These are phyloP conservation scores for Percopsis omiscomaycus DNA, from an alignment of 2,797 vertebrate genomes.

Conservation along the genomic window DNA sequence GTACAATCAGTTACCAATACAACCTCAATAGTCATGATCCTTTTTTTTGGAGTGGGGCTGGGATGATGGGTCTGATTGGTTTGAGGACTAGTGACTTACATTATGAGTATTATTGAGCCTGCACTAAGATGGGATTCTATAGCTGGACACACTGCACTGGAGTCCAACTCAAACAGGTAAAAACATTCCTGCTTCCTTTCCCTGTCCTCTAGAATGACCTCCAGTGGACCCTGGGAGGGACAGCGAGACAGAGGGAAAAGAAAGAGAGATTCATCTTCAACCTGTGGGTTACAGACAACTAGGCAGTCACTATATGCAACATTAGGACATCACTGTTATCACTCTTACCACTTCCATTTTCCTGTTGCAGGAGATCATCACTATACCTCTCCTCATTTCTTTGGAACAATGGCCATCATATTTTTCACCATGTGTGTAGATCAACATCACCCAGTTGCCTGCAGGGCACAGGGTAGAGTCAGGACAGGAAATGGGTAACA, in stretches of 20 bases:
- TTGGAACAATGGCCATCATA: conserved; percentile 80
- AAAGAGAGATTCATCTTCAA: background rate
- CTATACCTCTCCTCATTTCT: conserved; percentile 81
- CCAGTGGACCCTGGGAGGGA: conserved; percentile 76
- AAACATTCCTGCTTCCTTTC: conserved; percentile 81
- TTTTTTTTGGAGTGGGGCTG: background rate
- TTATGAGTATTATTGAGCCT: conserved; percentile 90
- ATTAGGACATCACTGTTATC: background rate
- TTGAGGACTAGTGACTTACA: conserved; percentile 77
- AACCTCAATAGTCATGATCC: too few species aligned
- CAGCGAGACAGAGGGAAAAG: background rate
- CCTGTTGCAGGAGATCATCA: conserved; percentile 91
- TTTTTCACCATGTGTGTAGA: conserved; percentile 81
- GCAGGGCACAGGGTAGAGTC: conserved; percentile 6
- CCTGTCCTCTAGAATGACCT: conserved; percentile 80
- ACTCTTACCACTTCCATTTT: conserved; percentile 47
- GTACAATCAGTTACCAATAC: too few species aligned
- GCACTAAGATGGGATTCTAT: conserved; percentile 81
- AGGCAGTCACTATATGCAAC: background rate
- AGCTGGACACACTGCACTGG: conserved; percentile 82
- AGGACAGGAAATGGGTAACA: conserved; percentile 3
- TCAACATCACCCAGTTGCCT: conserved; percentile 94
- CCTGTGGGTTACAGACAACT: background rate
- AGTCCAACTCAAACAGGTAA: conserved; percentile 93
- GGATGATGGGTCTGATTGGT: too few species aligned